These are phyloP conservation scores for Lysandra bellargus DNA, from an alignment of 2,888 invertebrate genomes.

Conservation along the genomic window DNA sequence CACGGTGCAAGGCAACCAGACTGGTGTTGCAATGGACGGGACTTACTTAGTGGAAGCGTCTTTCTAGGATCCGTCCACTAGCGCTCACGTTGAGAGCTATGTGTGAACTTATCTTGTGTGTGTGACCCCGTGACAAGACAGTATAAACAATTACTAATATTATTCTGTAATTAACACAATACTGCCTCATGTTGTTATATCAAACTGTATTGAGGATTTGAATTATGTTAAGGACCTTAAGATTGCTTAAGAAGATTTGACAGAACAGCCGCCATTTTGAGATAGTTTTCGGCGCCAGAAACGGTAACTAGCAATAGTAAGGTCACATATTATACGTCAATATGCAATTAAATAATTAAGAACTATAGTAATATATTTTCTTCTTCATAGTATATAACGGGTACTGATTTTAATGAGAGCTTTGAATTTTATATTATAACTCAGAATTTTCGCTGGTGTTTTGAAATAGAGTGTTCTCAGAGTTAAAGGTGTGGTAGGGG, in stretches of 20 bases:
- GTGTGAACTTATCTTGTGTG: conserved; percentile 49
- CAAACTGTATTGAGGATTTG: conserved; percentile 57
- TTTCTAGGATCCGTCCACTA: conserved; percentile 81
- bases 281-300: conserved; percentile 11
- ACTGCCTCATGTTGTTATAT: conserved; percentile 71
- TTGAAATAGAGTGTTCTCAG: background rate
- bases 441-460: conserved; percentile 7
- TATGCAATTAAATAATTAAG: conserved; percentile 17
- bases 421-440: conserved; percentile 19
- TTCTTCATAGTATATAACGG: conserved; percentile 2
- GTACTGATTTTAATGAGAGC: conserved; percentile 4
- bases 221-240: conserved; percentile 42
- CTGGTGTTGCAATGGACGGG: conserved; percentile 90
- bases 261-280: conserved; percentile 25
- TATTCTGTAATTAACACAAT: conserved; percentile 67
- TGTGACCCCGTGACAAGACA: conserved; percentile 41
- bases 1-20: conserved; percentile 89
- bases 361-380: conserved; percentile 13
- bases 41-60: conserved; percentile 92
- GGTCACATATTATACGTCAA: conserved; percentile 16
- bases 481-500: background rate
- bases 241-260: conserved; percentile 28
- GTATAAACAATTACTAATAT: conserved; percentile 65
- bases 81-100: conserved; percentile 68
- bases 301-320: background rate